Evolutionary conservation across 1,140 invertebrate species (phyloP), one percentile per base, ranked within the genome.

Genomic region (Zaprionus vittiger): DNA sequence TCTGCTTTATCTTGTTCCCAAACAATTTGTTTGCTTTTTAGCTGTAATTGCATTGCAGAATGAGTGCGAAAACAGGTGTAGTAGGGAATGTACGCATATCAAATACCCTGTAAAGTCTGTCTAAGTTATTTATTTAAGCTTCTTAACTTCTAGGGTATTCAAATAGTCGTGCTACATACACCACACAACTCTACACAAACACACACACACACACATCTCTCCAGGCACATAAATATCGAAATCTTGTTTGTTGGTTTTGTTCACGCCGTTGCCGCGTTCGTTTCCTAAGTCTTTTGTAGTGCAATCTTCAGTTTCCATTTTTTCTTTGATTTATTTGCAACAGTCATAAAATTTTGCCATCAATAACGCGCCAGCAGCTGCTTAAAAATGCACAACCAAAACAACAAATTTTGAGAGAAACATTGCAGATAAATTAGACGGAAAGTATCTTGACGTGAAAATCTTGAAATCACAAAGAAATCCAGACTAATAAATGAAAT

Each of bases 241-340:
- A 63, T 17, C 47, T 55, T 26, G 47, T 55, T 55, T 56, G 31
- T 15, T 38, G 47, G 20, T 24, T 55, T 24, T 59, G 41, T 57
- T 37, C 56, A 52, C n/a, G n/a, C 41, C n/a, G 24, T 47, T 28
- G 59, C 44, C 44, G 22, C 70, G 79, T 81, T 90, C 57, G 85
- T 80, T 81, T 37, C 81, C 72, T 81, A 73, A 81, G 85, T 90
- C 85, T 90, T 89, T 89, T 90, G 81, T 84, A 77, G 65, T 24
- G 73, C 65, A 65, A 57, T 20, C 38, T 38, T 17, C 17, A 20
- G 24, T 38, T 59, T 34, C 9, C 15, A 31, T 44, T 37, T 73
- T 67, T 47, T 44, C 28, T 34, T 17, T 90, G 76, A 90, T 89
- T 89, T 90, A 90, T 89, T 70, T 54, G 56, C 72, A 26, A 24